Evolutionary conservation across 2,888 invertebrate genomes (phyloP), one percentile per base, ranked within the genome.

Genomic region (Argyra leucocephala): DNA sequence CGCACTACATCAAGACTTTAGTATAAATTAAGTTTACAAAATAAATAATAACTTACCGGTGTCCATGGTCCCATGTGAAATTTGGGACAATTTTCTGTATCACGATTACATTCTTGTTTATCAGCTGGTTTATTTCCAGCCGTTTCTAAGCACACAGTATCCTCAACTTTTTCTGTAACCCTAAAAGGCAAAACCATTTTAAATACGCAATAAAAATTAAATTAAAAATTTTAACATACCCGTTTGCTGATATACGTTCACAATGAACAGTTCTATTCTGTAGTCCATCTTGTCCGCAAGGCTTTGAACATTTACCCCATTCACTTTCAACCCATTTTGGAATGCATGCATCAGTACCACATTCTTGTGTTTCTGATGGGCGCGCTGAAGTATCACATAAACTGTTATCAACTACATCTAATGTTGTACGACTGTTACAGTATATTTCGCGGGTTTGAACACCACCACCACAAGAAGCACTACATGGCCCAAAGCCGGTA

Each of bases 61-160:
- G 88, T 89, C 97, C 97, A 98, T 6, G 90, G 90, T 64, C 90
- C 93, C 26, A 86, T 82, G 74, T 91, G 90, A 90, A 94, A 97
- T 63, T 85, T 83, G 0, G 96, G 93, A 75, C 96, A 96, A 26
- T 86, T 84, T 31, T 76, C 71, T 2, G 86, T 83, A 66, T 88
- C 87, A 64, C 84, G 83, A 76, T 91, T 92, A 78, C 96, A 96
- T 64, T 85, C 82, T 73, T 88, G 85, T 66, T 83, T 83, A 15
- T 84, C 82, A 6, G 83, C 81, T 0, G 91, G 93, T 73, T 89
- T 89, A 0, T 86, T 84, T 1, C 89, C 89, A 2, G 84, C 80
- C 22, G 81, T 79, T 61, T 86, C 83, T 58, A 85, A 80, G 75
- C 95, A 96, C 68, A 88, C 85, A 9, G 84, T 81, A 69, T 93